phyloP scores from a whole-genome alignment of 2,113 vertebrate genomes.

The Crotalus viridis region DNA sequence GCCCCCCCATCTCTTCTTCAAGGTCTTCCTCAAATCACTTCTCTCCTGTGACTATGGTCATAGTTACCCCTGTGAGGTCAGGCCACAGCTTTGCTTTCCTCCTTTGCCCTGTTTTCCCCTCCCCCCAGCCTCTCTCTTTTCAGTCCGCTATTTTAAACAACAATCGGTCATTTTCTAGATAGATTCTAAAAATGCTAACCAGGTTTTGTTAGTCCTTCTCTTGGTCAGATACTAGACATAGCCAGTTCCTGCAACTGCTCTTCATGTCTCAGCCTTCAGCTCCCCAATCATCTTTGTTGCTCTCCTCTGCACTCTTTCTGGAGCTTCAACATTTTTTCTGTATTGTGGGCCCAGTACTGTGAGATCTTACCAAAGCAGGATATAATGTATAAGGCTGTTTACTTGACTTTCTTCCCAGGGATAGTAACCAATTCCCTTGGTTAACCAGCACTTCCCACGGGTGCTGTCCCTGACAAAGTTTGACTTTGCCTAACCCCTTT shows the following conservation, averaged over 20 bases:
- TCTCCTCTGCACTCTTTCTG: no score
- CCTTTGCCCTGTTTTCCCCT: background rate
- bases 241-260: no score
- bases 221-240: no score
- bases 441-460: background rate
- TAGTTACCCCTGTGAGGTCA: background rate
- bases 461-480: background rate
- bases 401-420: background rate
- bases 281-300: no score
- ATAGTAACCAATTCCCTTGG: background rate
- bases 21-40: background rate
- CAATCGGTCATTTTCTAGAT: background rate
- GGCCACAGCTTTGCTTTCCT: background rate
- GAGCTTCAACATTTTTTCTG: no score
- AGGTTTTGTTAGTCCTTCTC: background rate
- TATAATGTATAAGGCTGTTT: background rate
- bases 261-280: no score
- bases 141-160: background rate
- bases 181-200: background rate
- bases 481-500: background rate
- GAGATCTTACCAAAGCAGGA: no score
- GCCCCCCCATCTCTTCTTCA: background rate
- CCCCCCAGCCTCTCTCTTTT: background rate
- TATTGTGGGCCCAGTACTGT: no score
- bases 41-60: slow-evolving; percentile 24